Conservation (phyloP, 2,113 vertebrate genomes). For the Taurulus bubalis region DNA sequence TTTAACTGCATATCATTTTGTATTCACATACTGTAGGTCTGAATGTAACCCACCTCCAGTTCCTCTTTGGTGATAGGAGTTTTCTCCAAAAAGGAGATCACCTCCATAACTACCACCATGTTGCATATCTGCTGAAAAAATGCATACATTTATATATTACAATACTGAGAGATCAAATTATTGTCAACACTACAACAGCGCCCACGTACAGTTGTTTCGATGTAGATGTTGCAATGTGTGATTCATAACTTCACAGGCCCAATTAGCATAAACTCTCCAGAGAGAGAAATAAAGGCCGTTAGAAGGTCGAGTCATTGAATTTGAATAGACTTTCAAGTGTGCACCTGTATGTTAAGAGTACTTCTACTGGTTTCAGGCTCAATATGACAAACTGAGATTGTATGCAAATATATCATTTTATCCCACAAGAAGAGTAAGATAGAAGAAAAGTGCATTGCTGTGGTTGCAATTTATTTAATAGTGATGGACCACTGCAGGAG, state of each 20-base stretch:
- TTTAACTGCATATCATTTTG: not conserved
- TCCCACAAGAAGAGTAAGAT: not conserved
- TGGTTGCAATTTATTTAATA: not conserved
- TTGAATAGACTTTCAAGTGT: constrained; percentile 80
- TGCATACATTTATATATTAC: constrained; percentile 4
- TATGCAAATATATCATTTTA: constrained; percentile 62
- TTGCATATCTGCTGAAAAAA: constrained; percentile 91
- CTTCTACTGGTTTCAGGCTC: constrained; percentile 63
- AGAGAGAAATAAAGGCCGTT: not conserved
- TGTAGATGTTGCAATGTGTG: not conserved
- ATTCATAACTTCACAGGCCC: not conserved
- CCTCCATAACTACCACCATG: constrained; percentile 96
- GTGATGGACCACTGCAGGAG: not conserved
- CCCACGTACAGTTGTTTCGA: not conserved
- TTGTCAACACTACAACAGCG: not conserved
- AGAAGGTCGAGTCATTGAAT: constrained; percentile 27
- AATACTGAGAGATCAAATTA: not conserved
- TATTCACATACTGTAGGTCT: not conserved
- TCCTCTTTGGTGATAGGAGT: constrained; percentile 98
- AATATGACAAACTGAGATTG: constrained; percentile 55
- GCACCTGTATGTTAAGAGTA: constrained; percentile 71
- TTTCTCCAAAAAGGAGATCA: constrained; percentile 97
- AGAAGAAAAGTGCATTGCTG: not conserved
- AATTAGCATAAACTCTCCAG: not conserved
- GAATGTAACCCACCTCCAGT: constrained; percentile 87